Evolutionary conservation across 2,113 vertebrate genomes (phyloP).

Genomic region (Butorides virescens): DNA sequence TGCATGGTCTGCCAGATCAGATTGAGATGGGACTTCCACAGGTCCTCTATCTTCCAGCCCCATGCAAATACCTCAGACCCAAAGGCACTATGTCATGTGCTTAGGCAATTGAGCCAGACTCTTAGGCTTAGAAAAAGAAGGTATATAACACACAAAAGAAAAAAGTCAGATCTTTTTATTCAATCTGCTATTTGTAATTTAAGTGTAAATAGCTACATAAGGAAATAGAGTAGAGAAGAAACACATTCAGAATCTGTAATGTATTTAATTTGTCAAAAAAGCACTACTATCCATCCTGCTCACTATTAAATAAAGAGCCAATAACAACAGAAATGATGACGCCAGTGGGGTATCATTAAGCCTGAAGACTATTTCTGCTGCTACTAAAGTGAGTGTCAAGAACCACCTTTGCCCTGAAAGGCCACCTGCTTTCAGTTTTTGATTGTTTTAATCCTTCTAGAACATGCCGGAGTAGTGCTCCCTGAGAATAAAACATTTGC

Average conservation of each 20-base stretch:
- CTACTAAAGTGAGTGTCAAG: not conserved
- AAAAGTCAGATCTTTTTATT: not conserved
- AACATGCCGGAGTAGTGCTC: not conserved
- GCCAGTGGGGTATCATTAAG: not conserved
- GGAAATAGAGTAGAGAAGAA: not conserved
- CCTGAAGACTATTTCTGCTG: not conserved
- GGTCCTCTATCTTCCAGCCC: not conserved
- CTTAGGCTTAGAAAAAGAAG: not conserved
- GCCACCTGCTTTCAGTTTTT: not conserved
- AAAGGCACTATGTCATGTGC: not conserved
- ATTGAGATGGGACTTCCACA: not conserved
- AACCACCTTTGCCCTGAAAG: not conserved
- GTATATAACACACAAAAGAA: not conserved
- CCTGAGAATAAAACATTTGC: constrained; percentile 28
- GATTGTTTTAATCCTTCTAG: constrained; percentile 4
- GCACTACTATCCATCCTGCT: not conserved
- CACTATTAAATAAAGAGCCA: not conserved
- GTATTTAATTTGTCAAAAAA: not conserved
- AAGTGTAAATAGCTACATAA: not conserved
- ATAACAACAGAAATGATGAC: not conserved
- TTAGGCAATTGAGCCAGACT: not conserved
- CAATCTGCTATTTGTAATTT: not conserved
- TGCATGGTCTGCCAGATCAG: not conserved
- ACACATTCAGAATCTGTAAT: fast-evolving
- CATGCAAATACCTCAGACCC: not conserved